Percentiles rank a stretch among this genome's conserved stretches.
These are phyloP conservation scores for Maccullochella peelii DNA, from an alignment of 2,113 vertebrate genomes.

Conservation along the genomic window DNA sequence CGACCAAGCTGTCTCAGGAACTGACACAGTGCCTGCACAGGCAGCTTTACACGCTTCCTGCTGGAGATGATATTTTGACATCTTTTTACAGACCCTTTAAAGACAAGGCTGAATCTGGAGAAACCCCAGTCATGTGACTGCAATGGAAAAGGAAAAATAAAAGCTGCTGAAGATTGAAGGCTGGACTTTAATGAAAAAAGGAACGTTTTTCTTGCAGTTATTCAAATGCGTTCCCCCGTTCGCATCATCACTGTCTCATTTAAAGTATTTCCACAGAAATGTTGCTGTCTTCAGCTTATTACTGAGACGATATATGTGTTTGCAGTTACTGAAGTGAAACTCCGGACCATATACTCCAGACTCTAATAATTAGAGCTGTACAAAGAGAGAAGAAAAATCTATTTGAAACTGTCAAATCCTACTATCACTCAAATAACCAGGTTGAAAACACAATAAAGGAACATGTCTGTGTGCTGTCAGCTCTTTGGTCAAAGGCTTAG, in stretches of 20 bases:
- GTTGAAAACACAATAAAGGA: slow-evolving; percentile 21
- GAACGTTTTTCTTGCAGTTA: slow-evolving; percentile 21
- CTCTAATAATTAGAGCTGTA: slow-evolving; percentile 32
- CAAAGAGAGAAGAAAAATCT: slow-evolving; percentile 30
- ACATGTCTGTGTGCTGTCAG: slow-evolving; percentile 9
- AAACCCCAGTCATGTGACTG: slow-evolving; percentile 53
- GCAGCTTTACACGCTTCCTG: slow-evolving; percentile 61
- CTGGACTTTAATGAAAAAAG: slow-evolving; percentile 35
- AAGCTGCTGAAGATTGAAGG: slow-evolving; percentile 41
- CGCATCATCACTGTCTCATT: slow-evolving; percentile 26
- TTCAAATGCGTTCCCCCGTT: slow-evolving; percentile 11
- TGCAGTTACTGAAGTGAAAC: slow-evolving; percentile 18
- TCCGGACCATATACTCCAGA: neutral
- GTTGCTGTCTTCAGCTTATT: slow-evolving; percentile 10
- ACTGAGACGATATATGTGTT: slow-evolving; percentile 2
- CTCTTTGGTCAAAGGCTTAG: slow-evolving; percentile 28
- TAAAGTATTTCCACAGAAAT: slow-evolving; percentile 33
- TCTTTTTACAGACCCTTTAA: slow-evolving; percentile 60
- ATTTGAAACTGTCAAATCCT: slow-evolving; percentile 19
- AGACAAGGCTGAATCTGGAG: slow-evolving; percentile 53
- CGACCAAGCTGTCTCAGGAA: slow-evolving; percentile 47
- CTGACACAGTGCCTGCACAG: slow-evolving; percentile 58
- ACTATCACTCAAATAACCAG: slow-evolving; percentile 15
- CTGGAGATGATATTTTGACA: slow-evolving; percentile 69
- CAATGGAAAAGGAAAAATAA: slow-evolving; percentile 20